phyloP scores from a whole-genome alignment of 2,888 invertebrate species.

The Drosophila borealis region DNA sequence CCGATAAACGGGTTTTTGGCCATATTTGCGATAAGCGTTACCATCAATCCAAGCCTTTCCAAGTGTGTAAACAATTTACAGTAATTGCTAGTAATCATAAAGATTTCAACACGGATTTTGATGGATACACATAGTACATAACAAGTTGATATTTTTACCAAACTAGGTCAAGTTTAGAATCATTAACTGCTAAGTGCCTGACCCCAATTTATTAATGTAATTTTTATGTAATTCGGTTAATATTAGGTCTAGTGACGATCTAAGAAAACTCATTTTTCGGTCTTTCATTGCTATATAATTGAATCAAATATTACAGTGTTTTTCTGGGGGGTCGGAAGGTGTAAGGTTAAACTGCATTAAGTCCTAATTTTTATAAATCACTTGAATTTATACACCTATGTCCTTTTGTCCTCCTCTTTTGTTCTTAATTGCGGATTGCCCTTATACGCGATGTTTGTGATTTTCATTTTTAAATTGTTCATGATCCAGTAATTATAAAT shows the following conservation, averaged over 20 bases:
- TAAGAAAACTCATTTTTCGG: neutral
- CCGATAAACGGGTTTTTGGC: conserved; percentile 47
- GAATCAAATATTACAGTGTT: neutral
- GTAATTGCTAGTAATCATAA: conserved; percentile 38
- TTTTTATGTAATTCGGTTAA: too few relatives aligned
- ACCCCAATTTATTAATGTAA: too few relatives aligned
- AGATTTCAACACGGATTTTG: conserved; percentile 18
- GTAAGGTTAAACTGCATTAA: too few relatives aligned
- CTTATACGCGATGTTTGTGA: neutral
- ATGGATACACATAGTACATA: conserved; percentile 3
- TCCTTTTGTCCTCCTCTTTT: neutral
- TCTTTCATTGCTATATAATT: neutral
- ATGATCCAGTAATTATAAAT: neutral
- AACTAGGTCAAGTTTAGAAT: conserved; percentile 29
- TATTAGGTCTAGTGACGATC: too few relatives aligned
- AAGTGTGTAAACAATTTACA: conserved; percentile 43
- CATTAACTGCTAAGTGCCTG: neutral
- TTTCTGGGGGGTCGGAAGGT: neutral
- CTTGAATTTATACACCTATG: too few relatives aligned
- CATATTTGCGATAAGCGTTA: conserved; percentile 28
- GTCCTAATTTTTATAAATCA: too few relatives aligned
- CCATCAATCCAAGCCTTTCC: conserved; percentile 10
- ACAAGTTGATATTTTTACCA: neutral
- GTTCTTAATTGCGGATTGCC: neutral
- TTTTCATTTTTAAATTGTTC: too few relatives aligned